Evolutionary conservation across 2,797 vertebrate genomes (phyloP).

Genomic region (Sebastes cheni): DNA sequence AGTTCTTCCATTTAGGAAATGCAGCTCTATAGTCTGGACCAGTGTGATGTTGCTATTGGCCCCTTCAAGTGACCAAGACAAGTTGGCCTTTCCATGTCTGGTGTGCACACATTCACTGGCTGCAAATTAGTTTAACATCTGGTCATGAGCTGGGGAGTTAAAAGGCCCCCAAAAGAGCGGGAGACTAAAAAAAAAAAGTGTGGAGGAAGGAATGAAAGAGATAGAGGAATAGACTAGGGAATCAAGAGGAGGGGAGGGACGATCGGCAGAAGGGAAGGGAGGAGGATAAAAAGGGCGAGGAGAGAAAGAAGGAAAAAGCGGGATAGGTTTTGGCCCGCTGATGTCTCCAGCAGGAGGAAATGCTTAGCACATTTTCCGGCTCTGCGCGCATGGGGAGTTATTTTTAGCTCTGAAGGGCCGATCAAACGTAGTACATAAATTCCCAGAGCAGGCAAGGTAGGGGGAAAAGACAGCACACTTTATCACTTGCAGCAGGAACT

Average conservation of each 20-base stretch:
- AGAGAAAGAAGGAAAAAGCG: slow-evolving; percentile 46
- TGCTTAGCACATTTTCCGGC: slow-evolving; percentile 84
- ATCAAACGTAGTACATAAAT: slow-evolving; percentile 79
- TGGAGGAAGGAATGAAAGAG: slow-evolving; percentile 52
- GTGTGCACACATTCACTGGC: slow-evolving; percentile 54
- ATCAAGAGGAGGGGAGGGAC: slow-evolving; percentile 32
- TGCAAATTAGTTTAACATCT: slow-evolving; percentile 83
- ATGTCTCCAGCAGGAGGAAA: slow-evolving; percentile 85
- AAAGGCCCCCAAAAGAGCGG: slow-evolving; percentile 41
- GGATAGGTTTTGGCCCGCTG: slow-evolving; percentile 59
- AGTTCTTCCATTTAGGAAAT: slow-evolving; percentile 32
- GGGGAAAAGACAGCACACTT: slow-evolving; percentile 59
- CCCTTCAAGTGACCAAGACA: slow-evolving; percentile 43
- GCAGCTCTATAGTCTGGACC: slow-evolving; percentile 24
- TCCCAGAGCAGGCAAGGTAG: slow-evolving; percentile 63
- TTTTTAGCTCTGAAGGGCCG: slow-evolving; percentile 82
- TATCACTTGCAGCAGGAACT: slow-evolving; percentile 68
- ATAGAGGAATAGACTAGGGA: slow-evolving; percentile 38
- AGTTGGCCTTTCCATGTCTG: slow-evolving; percentile 48
- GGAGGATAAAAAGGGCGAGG: slow-evolving; percentile 38
- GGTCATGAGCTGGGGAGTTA: slow-evolving; percentile 50
- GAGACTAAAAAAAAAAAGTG: slow-evolving; percentile 22
- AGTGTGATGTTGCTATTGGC: slow-evolving; percentile 24
- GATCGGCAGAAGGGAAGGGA: slow-evolving; percentile 36
- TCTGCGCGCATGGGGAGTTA: slow-evolving; percentile 70